Conservation (phyloP, 2,888 invertebrate species). For the Meiosimyza platycephala region DNA sequence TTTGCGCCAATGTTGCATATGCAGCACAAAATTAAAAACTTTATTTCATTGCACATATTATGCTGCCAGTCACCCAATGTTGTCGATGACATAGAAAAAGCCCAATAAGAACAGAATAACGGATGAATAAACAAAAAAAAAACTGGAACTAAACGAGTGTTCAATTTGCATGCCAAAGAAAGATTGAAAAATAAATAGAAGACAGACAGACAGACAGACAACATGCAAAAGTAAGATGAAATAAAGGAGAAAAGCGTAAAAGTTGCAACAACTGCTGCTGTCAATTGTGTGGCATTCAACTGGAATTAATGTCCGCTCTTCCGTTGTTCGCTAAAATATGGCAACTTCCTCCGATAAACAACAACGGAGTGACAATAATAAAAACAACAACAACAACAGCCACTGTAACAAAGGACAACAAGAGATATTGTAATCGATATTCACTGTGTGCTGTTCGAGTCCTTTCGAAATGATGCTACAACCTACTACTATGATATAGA, state of each 20-base stretch:
- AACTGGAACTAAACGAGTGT: background rate
- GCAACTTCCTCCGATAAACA: conserved; percentile 1
- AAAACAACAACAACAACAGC: background rate
- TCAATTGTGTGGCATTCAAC: conserved; percentile 13
- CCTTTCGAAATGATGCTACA: too few species aligned
- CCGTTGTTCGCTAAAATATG: conserved; percentile 19
- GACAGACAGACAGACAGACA: background rate
- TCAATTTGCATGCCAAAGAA: conserved; percentile 13
- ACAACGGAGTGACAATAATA: background rate
- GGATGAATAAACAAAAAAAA: background rate
- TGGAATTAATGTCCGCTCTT: conserved; percentile 20
- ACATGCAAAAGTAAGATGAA: background rate
- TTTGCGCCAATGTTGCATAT: conserved; percentile 6
- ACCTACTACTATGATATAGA: too few species aligned
- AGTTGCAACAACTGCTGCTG: background rate
- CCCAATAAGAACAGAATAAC: too few species aligned
- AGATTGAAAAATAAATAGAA: background rate
- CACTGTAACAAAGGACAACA: background rate
- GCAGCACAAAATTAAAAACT: conserved; percentile 15
- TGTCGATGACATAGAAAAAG: background rate
- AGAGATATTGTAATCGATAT: conserved; percentile 17
- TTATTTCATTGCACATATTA: conserved; percentile 3
- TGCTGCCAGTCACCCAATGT: conserved; percentile 3
- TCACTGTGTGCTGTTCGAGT: background rate
- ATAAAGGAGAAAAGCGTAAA: background rate